Evolutionary conservation across 2,888 invertebrate genomes (phyloP), one percentile per base, ranked within the genome.

Genomic region (Hoplodrina blanda): DNA sequence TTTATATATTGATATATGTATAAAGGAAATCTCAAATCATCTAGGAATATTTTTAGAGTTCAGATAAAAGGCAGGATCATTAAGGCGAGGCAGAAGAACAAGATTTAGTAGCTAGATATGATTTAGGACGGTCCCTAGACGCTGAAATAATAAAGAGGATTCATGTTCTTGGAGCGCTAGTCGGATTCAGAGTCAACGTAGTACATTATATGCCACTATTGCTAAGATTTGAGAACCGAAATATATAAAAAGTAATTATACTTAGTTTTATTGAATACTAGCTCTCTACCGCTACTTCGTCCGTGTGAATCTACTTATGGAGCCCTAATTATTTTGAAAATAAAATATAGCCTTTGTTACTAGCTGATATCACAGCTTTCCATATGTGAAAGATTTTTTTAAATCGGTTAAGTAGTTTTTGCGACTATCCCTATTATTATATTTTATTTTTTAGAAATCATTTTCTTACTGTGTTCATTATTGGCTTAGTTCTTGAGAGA

Each of bases 101-200:
- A 68, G 50, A 68, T 73, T 75, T 75, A 75, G 37, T 46, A 44
- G 17, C 64, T 37, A 37, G 25, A 25, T 65, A 25, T 57, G 71
- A 72, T 73, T 73, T 30, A 72, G 25, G 65, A 30, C 44, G 59
- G 19, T 55, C 68, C 74, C 75, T 50, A 11, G 60, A 11, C 30
- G 17, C 60, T 44, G 33, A 52, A 25, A 60, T 52, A 37, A 56
- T 61, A 61, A 75, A 50, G 19, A 44, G 25, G 55, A 73, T 75
- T 73, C 60, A 73, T 73, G 55, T 52, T 75, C 66, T 44, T n/a
- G 19, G 30, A 66, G 15, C 20, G 15, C 19, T 17, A 46, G 49
- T 54, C 30, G 19, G 10, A 59, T 19, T 30, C 37, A 20, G 61
- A 70, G 17, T 17, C 4, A 46, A 5, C 46, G 17, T 46, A 46